Conservation (phyloP, 2,888 invertebrate species). For the Melanargia galathea region DNA sequence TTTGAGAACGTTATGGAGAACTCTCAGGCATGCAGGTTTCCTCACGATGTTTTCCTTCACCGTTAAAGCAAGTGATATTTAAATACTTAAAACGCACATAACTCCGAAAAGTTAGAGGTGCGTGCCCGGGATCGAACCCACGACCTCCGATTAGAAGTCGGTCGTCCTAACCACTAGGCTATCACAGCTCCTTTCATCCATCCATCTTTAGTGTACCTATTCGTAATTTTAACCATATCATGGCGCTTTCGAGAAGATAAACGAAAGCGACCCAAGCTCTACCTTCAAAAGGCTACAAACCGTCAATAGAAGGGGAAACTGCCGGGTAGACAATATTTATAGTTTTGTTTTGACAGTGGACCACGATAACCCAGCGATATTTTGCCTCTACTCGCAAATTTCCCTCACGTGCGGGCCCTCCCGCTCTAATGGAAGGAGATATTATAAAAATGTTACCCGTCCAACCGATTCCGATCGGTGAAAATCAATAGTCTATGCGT, state of each 20-base stretch:
- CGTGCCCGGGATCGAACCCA: too few relatives aligned
- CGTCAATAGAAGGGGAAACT: conserved; percentile 11
- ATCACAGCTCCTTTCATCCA: too few relatives aligned
- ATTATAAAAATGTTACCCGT: conserved; percentile 29
- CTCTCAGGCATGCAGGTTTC: too few relatives aligned
- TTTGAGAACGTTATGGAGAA: too few relatives aligned
- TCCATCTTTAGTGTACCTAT: too few relatives aligned
- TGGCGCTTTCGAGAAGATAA: background rate
- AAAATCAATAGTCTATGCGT: conserved; percentile 26
- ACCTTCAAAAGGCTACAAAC: background rate
- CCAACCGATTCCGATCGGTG: conserved; percentile 24
- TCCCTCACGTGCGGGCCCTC: conserved; percentile 26
- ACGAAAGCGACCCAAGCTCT: background rate
- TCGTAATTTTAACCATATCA: background rate
- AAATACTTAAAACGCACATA: too few relatives aligned
- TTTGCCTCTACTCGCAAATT: conserved; percentile 25
- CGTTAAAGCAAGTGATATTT: too few relatives aligned
- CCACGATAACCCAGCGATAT: conserved; percentile 23
- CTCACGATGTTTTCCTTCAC: too few relatives aligned
- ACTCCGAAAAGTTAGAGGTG: too few relatives aligned
- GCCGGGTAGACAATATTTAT: conserved; percentile 27
- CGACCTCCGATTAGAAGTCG: too few relatives aligned
- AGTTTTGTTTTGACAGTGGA: conserved; percentile 29
- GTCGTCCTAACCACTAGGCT: too few relatives aligned
- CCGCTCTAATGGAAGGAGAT: conserved; percentile 28